Evolutionary conservation across 2,888 invertebrate genomes (phyloP), one percentile per base, ranked within the genome.

Genomic region (Acanthosepion pharaonis): DNA sequence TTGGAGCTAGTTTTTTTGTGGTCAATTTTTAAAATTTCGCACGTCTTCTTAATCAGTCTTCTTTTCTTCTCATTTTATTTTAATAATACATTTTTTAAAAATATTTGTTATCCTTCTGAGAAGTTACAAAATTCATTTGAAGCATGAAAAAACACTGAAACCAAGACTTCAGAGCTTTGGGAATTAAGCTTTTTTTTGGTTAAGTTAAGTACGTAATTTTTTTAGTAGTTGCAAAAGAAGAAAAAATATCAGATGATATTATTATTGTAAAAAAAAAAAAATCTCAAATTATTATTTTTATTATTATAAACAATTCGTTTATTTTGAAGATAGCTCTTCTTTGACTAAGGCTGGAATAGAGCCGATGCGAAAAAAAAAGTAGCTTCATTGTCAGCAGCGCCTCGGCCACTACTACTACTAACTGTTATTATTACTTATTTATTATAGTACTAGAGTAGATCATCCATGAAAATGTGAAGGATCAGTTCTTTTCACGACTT

Each of bases 391-490:
- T 33, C 78, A n/a, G 11, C 78, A 78, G 15, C 78, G 8, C 78
- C n/a, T 33, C n/a, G 15, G n/a, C 78, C 33, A n/a, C 78, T 78
- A 78, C n/a, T 78, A n/a, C n/a, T 78, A n/a, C 78, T 78, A n/a
- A 11, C 5, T 78, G 11, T 78, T 78, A 78, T n/a, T 78, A 78
- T 78, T 78, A 78, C 78, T 78, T 78, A 78, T 78, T 78, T 78
- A 78, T 78, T 33, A 78, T 78, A 78, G n/a, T 78, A 33, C 78
- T 78, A 78, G 78, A 78, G 78, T n/a, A 78, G n/a, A 78, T 33
- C 78, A 78, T 33, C 78, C n/a, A 78, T 78, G n/a, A 78, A 42
- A n/a, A 78, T 78, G n/a, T 78, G 78, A 78, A 78, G 78, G 78
- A n/a, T 78, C n/a, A n/a, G 25, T 59, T 78, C 78, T 78, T 78